These are phyloP conservation scores for Artibeus jamaicensis DNA, from an alignment of 2,797 vertebrate genomes.

Conservation along the genomic window DNA sequence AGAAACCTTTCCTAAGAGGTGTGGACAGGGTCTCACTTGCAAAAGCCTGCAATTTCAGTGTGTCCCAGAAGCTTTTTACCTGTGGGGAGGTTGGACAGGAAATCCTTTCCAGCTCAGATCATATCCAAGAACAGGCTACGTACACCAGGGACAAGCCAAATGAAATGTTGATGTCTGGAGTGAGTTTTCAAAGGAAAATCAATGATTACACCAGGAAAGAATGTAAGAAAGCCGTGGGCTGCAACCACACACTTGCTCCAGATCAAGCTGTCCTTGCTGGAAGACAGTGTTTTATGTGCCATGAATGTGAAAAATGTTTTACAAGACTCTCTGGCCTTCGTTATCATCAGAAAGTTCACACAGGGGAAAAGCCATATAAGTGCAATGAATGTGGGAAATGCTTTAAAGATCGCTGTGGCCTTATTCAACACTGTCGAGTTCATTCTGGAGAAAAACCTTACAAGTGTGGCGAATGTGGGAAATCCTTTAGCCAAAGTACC, in stretches of 20 bases:
- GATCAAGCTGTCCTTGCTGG: not conserved
- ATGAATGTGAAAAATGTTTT: slow-evolving; percentile 7
- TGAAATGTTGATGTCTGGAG: not conserved
- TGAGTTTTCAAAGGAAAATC: not conserved
- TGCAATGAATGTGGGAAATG: not conserved
- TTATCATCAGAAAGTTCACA: not conserved
- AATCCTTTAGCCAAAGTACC: slow-evolving; percentile 61
- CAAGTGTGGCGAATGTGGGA: slow-evolving; percentile 48
- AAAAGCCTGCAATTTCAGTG: not conserved
- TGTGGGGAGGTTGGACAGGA: not conserved
- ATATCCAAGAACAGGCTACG: not conserved
- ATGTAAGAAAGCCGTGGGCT: not conserved
- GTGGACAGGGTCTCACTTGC: not conserved
- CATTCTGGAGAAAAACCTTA: slow-evolving; percentile 1
- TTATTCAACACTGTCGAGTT: not conserved
- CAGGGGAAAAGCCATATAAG: not conserved
- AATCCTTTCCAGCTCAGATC: not conserved
- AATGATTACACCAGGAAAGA: not conserved
- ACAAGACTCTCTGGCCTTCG: not conserved
- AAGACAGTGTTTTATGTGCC: not conserved
- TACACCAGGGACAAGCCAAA: not conserved
- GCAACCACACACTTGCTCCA: not conserved
- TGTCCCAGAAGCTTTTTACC: not conserved
- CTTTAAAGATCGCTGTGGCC: not conserved
- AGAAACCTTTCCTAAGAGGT: not conserved